phyloP scores from a whole-genome alignment of 2,888 invertebrate genomes.

The Prosopocoilus inquinatus region DNA sequence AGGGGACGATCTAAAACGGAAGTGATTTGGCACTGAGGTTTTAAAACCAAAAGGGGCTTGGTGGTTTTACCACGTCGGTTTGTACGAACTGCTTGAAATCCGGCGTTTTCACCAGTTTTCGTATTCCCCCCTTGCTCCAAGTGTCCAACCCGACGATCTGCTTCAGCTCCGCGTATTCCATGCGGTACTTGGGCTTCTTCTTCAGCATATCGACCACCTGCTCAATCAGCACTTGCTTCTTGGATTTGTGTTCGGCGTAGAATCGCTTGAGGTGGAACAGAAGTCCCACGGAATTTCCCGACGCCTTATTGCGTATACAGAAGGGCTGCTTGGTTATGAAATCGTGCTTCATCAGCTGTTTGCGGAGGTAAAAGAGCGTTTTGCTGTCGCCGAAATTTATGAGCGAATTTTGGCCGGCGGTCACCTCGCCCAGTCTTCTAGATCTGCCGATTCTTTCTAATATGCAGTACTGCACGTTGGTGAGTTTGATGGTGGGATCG shows the following conservation, averaged over 20 bases:
- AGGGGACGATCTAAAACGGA: constrained; percentile 50
- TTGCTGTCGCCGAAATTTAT: constrained; percentile 60
- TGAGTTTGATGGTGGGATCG: constrained; percentile 52
- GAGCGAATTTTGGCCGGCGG: constrained; percentile 63
- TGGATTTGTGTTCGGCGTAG: constrained; percentile 57
- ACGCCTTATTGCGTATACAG: constrained; percentile 52
- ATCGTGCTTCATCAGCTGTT: constrained; percentile 57
- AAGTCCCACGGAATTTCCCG: constrained; percentile 49
- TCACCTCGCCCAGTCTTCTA: constrained; percentile 67
- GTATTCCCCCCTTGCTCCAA: constrained; percentile 45
- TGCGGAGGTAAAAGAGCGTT: constrained; percentile 62
- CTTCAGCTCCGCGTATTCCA: constrained; percentile 55
- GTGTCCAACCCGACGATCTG: constrained; percentile 45
- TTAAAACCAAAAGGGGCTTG: background rate
- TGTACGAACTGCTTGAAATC: constrained; percentile 56
- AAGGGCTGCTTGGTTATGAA: constrained; percentile 63
- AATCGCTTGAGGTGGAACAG: constrained; percentile 66
- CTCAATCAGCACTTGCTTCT: constrained; percentile 55
- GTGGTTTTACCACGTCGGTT: constrained; percentile 51
- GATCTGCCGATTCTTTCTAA: constrained; percentile 73
- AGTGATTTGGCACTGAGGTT: constrained; percentile 41
- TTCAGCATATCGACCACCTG: constrained; percentile 57
- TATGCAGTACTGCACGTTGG: constrained; percentile 63
- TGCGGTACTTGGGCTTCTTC: constrained; percentile 54
- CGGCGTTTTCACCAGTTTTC: constrained; percentile 55